Conservation (phyloP, 2,113 vertebrate genomes). For the Hylia prasina region DNA sequence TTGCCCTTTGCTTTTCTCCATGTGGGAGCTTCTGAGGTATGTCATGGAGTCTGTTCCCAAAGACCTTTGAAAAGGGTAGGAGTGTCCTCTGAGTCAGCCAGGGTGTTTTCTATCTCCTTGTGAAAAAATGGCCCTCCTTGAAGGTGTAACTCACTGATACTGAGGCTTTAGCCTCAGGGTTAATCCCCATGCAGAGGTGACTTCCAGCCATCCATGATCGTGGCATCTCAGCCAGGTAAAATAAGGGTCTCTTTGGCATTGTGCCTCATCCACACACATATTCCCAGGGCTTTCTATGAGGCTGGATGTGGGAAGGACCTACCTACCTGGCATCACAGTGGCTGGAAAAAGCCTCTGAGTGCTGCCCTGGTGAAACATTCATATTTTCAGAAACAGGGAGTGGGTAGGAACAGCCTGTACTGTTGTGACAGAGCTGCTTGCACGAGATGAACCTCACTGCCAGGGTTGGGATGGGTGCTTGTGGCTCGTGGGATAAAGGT, state of each 20-base stretch:
- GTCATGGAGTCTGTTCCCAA: background rate
- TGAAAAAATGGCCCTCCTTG: background rate
- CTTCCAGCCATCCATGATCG: background rate
- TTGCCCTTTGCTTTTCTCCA: background rate
- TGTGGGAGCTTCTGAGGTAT: background rate
- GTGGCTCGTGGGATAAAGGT: background rate
- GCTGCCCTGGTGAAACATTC: background rate
- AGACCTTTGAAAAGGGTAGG: background rate
- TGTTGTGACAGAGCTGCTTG: constrained; percentile 8
- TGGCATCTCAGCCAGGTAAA: background rate
- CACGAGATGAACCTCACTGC: background rate
- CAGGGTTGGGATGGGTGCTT: background rate
- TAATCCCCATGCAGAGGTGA: background rate
- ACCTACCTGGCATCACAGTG: background rate
- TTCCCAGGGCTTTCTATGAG: background rate
- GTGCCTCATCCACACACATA: background rate
- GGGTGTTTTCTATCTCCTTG: background rate
- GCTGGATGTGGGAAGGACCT: background rate
- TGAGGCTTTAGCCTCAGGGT: background rate
- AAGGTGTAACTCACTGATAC: background rate
- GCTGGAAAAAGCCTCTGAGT: constrained; percentile 6
- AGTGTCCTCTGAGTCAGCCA: background rate
- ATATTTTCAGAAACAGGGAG: background rate
- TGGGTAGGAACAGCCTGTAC: background rate
- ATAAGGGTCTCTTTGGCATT: background rate